phyloP scores from a whole-genome alignment of 1,140 invertebrate genomes.

The Eubasilissa regina region DNA sequence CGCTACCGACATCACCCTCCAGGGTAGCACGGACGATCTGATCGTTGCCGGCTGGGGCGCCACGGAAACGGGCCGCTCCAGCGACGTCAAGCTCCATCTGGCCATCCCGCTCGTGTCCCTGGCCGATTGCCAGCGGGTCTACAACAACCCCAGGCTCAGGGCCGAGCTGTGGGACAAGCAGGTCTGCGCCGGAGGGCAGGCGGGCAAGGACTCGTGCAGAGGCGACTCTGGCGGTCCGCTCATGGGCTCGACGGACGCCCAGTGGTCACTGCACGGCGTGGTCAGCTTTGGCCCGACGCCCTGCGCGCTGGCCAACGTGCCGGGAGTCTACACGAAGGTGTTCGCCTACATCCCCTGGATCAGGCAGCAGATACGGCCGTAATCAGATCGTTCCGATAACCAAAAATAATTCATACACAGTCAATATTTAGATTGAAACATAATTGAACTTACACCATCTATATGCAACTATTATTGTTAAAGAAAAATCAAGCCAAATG shows the following conservation, averaged over 20 bases:
- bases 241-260: conserved; percentile 65
- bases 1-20: conserved; percentile 26
- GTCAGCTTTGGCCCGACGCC: conserved; percentile 75
- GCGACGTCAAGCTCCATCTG: conserved; percentile 70
- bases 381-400: background rate
- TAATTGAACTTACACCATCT: no score
- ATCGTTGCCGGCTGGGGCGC: conserved; percentile 80
- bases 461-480: no score
- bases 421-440: no score
- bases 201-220: conserved; percentile 44
- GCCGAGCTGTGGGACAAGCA: conserved; percentile 46
- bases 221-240: conserved; percentile 78
- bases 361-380: conserved; percentile 27
- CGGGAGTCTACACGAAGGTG: conserved; percentile 77
- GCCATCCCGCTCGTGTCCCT: conserved; percentile 20
- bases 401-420: no score
- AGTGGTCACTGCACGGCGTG: conserved; percentile 68
- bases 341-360: conserved; percentile 74
- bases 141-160: conserved; percentile 1
- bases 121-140: conserved; percentile 29
- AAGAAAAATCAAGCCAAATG: no score
- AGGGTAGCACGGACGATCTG: conserved; percentile 59
- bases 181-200: conserved; percentile 41
- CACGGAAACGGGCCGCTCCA: conserved; percentile 70
- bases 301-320: conserved; percentile 72